Percentiles rank a stretch among this genome's conserved stretches.
These are phyloP conservation scores for Oostethus manadensis DNA, from an alignment of 2,113 vertebrate species.

Conservation along the genomic window DNA sequence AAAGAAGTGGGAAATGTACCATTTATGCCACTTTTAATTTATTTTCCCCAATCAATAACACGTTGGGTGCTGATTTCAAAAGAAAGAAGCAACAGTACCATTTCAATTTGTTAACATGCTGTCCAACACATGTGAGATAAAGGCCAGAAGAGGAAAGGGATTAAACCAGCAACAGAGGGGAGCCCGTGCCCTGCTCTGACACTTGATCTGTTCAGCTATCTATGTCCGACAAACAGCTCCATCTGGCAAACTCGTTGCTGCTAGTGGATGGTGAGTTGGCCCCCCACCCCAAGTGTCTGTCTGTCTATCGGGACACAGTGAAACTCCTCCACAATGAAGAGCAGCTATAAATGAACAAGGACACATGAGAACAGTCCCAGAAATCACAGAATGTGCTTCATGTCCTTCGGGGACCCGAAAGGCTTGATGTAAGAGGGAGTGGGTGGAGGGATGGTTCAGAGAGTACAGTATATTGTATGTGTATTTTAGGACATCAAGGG, in stretches of 20 bases:
- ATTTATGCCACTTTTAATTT: no score
- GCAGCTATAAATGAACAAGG: constrained; percentile 81
- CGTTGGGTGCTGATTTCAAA: neutral
- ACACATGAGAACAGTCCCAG: constrained; percentile 79
- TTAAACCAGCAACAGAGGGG: constrained; percentile 41
- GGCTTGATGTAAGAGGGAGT: constrained; percentile 39
- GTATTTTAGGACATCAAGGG: constrained; percentile 74
- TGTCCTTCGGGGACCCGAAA: constrained; percentile 58
- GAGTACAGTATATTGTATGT: constrained; percentile 57
- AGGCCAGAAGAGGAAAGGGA: constrained; percentile 45
- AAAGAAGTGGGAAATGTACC: no score
- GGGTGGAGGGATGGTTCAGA: constrained; percentile 14
- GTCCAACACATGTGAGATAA: constrained; percentile 44
- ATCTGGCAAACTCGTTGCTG: constrained; percentile 73
- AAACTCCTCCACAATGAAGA: constrained; percentile 77
- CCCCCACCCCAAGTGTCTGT: constrained; percentile 50
- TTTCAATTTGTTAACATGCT: constrained; percentile 27
- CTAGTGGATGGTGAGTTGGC: constrained; percentile 34
- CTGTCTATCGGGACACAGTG: constrained; percentile 56
- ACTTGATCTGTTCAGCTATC: constrained; percentile 70
- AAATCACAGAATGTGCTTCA: constrained; percentile 78
- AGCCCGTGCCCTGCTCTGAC: constrained; percentile 75
- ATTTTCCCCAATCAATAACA: neutral
- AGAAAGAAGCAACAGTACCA: constrained; percentile 11
- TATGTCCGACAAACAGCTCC: constrained; percentile 74